phyloP scores from a whole-genome alignment of 2,113 vertebrate species.

The Paradoxurus hermaphroditus region DNA sequence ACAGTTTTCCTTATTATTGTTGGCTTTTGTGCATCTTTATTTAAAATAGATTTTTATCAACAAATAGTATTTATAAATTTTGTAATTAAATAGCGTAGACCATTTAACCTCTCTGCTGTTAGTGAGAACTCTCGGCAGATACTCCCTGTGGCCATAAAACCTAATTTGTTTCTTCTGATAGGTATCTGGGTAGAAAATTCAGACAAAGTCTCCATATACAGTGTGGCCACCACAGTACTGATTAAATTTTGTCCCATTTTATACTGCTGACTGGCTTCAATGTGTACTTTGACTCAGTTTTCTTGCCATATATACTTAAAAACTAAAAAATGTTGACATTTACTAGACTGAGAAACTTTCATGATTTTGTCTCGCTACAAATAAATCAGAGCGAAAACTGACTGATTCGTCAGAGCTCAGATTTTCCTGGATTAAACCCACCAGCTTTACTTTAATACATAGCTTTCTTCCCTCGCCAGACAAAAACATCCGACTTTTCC shows the following conservation, averaged over 20 bases:
- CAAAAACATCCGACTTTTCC: background rate
- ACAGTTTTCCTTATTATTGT: background rate
- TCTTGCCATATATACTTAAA: background rate
- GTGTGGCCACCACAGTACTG: background rate
- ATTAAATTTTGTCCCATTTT: background rate
- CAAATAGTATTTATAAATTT: background rate
- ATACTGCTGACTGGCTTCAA: background rate
- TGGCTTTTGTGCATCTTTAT: constrained; percentile 36
- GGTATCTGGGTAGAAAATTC: constrained; percentile 55
- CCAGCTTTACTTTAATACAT: background rate
- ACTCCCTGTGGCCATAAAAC: constrained; percentile 34
- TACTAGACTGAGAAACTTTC: background rate
- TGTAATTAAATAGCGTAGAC: constrained; percentile 30
- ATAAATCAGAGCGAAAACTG: background rate
- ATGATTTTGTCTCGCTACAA: background rate
- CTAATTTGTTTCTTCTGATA: constrained; percentile 44
- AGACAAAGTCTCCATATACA: background rate
- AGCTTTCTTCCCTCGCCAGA: background rate
- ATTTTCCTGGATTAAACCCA: constrained; percentile 11
- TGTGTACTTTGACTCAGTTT: background rate
- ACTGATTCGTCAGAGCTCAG: background rate
- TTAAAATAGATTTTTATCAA: constrained; percentile 44
- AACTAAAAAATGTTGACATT: background rate
- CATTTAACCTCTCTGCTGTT: constrained; percentile 9
- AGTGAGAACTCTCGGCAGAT: background rate